Evolutionary conservation across 2,888 invertebrate genomes (phyloP), one percentile per base, ranked within the genome.

Genomic region (Macroteleia sp.): DNA sequence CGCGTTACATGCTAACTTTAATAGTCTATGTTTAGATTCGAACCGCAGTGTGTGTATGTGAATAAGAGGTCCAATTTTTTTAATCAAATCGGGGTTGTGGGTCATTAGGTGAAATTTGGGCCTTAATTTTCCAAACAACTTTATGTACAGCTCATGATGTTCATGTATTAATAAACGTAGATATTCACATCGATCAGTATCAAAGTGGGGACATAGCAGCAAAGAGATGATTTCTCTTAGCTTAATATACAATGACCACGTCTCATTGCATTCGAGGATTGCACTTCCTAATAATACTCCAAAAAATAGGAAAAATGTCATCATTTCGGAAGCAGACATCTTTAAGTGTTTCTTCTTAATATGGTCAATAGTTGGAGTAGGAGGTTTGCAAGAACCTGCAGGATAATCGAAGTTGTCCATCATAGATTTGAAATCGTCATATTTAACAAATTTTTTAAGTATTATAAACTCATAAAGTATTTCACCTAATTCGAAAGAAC

Each of bases 211-310:
- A 9, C 16, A 5, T 9, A 32, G 16, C 3, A 50, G 1, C 1
- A 50, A 3, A 50, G n/a, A 12, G 9, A n/a, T n/a, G n/a, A 76
- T 25, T 25, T 25, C 25, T 5, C 25, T 3, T 8, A 8, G 30
- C 20, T 59, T 69, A n/a, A 32, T 50, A 52, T 76, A 79, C 5
- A 76, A 30, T 28, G 48, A 16, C 73, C 79, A 70, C 30, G 67
- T 41, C 14, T 10, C 14, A 62, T 77, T 54, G 14, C 8, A 10
- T 3, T 77, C 56, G 16, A 44, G 34, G 17, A 50, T n/a, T 6
- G 2, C 32, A 16, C 10, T 4, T 1, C 50, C 50, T 5, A 50
- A 8, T 16, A 50, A 32, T 3, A 30, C 17, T 3, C 50, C 17
- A 3, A 69, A 57, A 54, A 70, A 57, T 20, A 70, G 3, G 10